Conservation (phyloP, 2,888 invertebrate species). For the Acanthosepion esculentum region DNA sequence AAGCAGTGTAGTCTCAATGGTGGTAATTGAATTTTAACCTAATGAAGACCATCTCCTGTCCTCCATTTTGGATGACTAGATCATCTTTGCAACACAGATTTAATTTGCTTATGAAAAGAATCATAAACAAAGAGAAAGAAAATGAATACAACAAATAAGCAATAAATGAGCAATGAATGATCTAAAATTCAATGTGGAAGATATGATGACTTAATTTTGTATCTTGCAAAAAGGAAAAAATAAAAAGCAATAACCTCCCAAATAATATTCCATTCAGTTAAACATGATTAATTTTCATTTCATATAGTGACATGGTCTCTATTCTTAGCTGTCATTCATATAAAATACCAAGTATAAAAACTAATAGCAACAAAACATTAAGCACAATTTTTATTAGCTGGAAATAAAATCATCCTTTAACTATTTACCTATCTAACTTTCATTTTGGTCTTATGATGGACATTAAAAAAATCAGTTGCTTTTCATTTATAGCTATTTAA, state of each 20-base stretch:
- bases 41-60: constrained; percentile 43
- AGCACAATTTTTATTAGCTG: not conserved
- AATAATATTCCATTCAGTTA: not conserved
- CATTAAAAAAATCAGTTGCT: not conserved
- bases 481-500: not conserved
- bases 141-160: not conserved
- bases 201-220: constrained; percentile 34
- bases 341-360: not conserved
- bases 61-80: constrained; percentile 39
- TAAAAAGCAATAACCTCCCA: not conserved
- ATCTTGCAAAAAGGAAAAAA: not conserved
- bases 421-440: constrained; percentile 33
- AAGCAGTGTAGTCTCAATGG: constrained; percentile 45
- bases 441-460: not conserved
- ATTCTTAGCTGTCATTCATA: constrained; percentile 33
- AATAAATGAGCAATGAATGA: constrained; percentile 37
- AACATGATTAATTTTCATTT: constrained; percentile 12
- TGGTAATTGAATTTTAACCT: constrained; percentile 45
- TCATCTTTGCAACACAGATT: constrained; percentile 46
- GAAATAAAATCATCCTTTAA: not conserved
- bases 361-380: not conserved
- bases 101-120: constrained; percentile 24
- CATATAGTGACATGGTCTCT: not conserved
- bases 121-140: not conserved
- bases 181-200: constrained; percentile 43